A percentile compares a stretch with the other conserved stretches of the same genome.
These are phyloP conservation scores for Calyptommatus sinebrachiatus DNA, from an alignment of 2,113 vertebrate species.

Conservation along the genomic window DNA sequence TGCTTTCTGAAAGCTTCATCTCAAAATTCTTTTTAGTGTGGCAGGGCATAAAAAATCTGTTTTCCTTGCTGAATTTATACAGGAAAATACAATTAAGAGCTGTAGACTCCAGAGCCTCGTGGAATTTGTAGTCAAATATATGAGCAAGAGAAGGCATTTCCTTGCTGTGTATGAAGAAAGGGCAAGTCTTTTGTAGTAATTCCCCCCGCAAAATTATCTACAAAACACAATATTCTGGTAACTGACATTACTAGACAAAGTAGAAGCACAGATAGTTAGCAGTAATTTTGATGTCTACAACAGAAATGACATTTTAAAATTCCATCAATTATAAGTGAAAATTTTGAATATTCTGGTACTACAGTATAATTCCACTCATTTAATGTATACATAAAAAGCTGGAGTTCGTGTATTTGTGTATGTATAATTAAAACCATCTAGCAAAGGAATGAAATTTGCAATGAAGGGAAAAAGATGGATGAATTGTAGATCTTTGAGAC, in stretches of 20 bases:
- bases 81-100: no score
- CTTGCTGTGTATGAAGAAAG: no score
- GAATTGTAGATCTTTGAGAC: constrained; percentile 21
- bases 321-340: constrained; percentile 16
- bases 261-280: not conserved
- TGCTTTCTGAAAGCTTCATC: no score
- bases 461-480: not conserved
- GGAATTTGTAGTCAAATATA: no score
- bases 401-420: no score
- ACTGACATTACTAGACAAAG: not conserved
- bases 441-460: constrained; percentile 22
- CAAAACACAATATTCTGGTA: not conserved
- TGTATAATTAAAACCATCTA: constrained; percentile 13
- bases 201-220: no score
- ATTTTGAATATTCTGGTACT: constrained; percentile 12
- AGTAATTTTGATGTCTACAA: not conserved
- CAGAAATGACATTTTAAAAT: constrained; percentile 30
- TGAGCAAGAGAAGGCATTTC: no score
- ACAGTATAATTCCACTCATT: not conserved
- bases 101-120: no score
- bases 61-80: no score
- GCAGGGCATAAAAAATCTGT: no score
- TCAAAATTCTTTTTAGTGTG: no score
- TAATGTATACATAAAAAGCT: not conserved
- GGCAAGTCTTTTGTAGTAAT: no score